These are phyloP conservation scores for Scrobipalpa atriplicella DNA, from an alignment of 2,888 invertebrate species.

Conservation along the genomic window DNA sequence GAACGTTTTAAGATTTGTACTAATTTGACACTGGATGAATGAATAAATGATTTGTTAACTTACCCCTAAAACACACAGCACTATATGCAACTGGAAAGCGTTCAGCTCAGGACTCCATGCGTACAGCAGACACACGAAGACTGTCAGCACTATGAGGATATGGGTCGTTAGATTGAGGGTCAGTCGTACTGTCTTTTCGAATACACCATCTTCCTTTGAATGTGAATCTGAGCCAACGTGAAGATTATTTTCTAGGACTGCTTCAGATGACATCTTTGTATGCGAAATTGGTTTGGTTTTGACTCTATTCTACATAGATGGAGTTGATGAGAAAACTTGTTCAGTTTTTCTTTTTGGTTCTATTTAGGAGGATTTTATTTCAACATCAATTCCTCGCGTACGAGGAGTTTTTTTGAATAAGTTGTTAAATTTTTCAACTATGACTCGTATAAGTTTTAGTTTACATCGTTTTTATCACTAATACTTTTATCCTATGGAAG, in stretches of 20 bases:
- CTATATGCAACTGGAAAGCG: constrained; percentile 46
- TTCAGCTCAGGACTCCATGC: constrained; percentile 38
- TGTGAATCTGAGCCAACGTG: not conserved
- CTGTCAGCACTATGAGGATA: constrained; percentile 46
- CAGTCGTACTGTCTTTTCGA: constrained; percentile 42
- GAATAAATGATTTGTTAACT: constrained; percentile 35
- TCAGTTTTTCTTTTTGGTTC: too few species aligned
- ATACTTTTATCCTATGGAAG: too few species aligned
- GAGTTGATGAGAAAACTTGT: too few species aligned
- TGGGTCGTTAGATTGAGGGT: constrained; percentile 46
- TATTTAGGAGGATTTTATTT: too few species aligned
- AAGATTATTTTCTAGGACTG: not conserved
- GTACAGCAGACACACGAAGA: constrained; percentile 48
- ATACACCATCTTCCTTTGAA: constrained; percentile 2
- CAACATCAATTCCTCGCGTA: too few species aligned
- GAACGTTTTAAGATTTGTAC: too few species aligned
- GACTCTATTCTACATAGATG: too few species aligned
- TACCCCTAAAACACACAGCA: constrained; percentile 55
- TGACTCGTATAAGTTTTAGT: too few species aligned
- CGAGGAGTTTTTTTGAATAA: not conserved
- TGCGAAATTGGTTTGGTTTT: too few species aligned
- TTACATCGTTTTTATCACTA: too few species aligned
- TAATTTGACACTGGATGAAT: too few species aligned
- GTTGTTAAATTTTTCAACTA: not conserved
- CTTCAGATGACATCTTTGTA: constrained; percentile 14